Evolutionary conservation across 2,797 vertebrate species (phyloP), one percentile per base, ranked within the genome.

Genomic region (Adrianichthys oophorus): DNA sequence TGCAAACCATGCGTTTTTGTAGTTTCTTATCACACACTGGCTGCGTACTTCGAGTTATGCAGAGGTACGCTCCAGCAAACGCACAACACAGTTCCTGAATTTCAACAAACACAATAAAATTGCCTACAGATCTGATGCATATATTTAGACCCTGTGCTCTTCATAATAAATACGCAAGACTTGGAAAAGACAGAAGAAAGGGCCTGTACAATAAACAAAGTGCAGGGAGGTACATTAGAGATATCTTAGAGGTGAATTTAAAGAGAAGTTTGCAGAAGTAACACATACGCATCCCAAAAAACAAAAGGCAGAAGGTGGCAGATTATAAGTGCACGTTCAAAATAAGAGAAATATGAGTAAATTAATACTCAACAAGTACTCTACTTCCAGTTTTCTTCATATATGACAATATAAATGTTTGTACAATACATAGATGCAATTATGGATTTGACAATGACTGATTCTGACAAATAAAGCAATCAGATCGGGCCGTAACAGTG

Each of bases 11-110:
- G 4, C 51, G 52, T 10, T 37, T 23, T 73, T 76, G 78, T 40
- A 67, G 50, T 85, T 85, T 78, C 65, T 42, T 71, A 64, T 73
- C 55, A 17, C 14, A 4, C 1, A 17, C 41, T 4, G 15, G 29
- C 37, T 44, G 15, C 40, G 43, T 49, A 44, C 65, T 67, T 15
- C 8, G 17, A 72, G 37, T 41, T 41, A 56, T 4, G 54, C 16
- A 17, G 41, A 54, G 23, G 15, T 17, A 58, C 41, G 62, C 52
- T 59, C n/a, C 26, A 29, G 18, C 23, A 48, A 51, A 63, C 26
- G 4, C 18, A 57, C 23, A 8, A 46, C 8, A 52, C 48, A n/a
- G 15, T 37, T 37, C 59, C 24, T 51, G 46, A 13, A 51, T 57
- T 18, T 53, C 12, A 48, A 37, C 32, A 3, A 18, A 44, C 5